Evolutionary conservation across 2,113 vertebrate genomes (phyloP).

Genomic region (Gorsachius goisagi): DNA sequence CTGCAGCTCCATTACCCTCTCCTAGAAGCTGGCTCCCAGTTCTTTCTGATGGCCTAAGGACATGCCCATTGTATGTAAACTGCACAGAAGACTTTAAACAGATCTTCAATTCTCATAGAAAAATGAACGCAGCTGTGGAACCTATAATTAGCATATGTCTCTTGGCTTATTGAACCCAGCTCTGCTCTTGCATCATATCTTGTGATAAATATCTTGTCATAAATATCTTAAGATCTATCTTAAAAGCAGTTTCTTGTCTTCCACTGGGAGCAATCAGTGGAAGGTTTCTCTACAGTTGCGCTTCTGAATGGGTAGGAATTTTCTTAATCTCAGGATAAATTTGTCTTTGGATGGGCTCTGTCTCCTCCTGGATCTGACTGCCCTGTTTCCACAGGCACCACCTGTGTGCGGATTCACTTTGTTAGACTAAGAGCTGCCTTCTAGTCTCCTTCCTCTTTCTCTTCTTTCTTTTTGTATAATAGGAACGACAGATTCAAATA

Average conservation of each 20-base stretch:
- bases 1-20: neutral
- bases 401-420: fast-evolving
- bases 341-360: neutral
- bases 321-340: neutral
- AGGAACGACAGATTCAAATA: neutral
- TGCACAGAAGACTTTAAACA: neutral
- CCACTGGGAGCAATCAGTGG: neutral
- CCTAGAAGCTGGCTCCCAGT: neutral
- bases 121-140: neutral
- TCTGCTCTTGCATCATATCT: neutral
- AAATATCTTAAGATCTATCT: neutral
- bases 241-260: neutral
- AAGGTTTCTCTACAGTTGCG: neutral
- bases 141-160: neutral
- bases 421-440: neutral
- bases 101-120: neutral
- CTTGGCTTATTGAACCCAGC: neutral
- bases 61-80: neutral
- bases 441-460: neutral
- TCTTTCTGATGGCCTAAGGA: neutral
- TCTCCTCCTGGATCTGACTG: neutral
- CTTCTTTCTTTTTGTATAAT: neutral
- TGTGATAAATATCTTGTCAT: neutral
- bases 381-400: neutral
- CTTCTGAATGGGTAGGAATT: neutral